phyloP scores from a whole-genome alignment of 2,113 vertebrate genomes.

The Nanorana parkeri region DNA sequence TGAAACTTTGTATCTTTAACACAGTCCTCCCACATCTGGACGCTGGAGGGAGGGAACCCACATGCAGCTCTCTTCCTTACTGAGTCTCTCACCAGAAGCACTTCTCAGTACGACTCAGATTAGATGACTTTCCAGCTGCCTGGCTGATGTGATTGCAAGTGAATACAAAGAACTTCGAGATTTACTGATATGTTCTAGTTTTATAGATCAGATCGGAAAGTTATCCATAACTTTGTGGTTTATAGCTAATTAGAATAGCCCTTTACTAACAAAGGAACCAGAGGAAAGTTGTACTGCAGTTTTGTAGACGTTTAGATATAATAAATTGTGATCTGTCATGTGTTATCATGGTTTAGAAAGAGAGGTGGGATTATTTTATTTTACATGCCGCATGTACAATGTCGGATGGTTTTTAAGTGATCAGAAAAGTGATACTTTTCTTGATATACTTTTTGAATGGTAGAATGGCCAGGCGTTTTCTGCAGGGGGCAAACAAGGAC shows the following conservation, averaged over 20 bases:
- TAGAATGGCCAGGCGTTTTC: slow-evolving; percentile 20
- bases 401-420: neutral
- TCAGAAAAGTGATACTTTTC: neutral
- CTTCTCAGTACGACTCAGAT: neutral
- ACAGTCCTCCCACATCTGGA: slow-evolving; percentile 45
- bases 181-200: neutral
- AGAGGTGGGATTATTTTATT: neutral
- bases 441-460: neutral
- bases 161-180: slow-evolving; percentile 20
- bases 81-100: slow-evolving; percentile 3
- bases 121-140: slow-evolving; percentile 24
- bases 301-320: too few relatives aligned
- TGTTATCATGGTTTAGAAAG: neutral
- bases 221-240: neutral
- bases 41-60: slow-evolving; percentile 12
- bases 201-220: slow-evolving; percentile 6
- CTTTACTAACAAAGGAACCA: too few relatives aligned
- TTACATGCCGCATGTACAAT: neutral
- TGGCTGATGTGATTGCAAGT: slow-evolving; percentile 26
- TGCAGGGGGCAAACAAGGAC: slow-evolving; percentile 51
- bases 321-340: too few relatives aligned
- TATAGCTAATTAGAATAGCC: too few relatives aligned
- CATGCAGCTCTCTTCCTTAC: slow-evolving; percentile 16
- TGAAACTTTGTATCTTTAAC: slow-evolving; percentile 48
- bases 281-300: too few relatives aligned